Conservation (phyloP, 2,888 invertebrate species). For the Plemyria rubiginata region DNA sequence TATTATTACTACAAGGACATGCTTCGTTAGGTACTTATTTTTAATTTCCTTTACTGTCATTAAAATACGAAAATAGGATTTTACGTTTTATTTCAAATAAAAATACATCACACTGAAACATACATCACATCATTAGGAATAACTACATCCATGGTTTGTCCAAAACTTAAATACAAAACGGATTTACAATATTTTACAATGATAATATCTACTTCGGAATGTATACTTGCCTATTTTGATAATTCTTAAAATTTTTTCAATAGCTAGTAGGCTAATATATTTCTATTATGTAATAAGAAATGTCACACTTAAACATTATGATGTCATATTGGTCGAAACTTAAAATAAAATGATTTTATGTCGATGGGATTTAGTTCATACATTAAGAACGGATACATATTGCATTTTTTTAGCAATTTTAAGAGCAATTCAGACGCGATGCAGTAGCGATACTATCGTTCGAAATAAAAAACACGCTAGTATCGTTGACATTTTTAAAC, state of each 20-base stretch:
- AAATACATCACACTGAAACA: slow-evolving; percentile 54
- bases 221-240: neutral
- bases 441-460: no score
- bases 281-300: neutral
- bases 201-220: neutral
- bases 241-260: neutral
- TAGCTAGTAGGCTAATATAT: neutral
- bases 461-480: no score
- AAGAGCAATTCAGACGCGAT: neutral
- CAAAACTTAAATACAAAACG: slow-evolving; percentile 47
- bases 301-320: neutral
- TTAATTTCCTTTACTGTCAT: no score
- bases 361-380: neutral
- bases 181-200: slow-evolving; percentile 12
- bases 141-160: slow-evolving; percentile 47
- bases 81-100: slow-evolving; percentile 59
- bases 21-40: no score
- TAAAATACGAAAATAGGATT: slow-evolving; percentile 20
- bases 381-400: neutral
- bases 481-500: no score
- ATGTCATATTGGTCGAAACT: neutral
- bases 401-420: neutral
- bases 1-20: no score
- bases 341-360: neutral
- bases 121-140: slow-evolving; percentile 61